A percentile compares a stretch with the other conserved stretches of the same genome.
phyloP scores from a whole-genome alignment of 2,113 vertebrate species.

The Peromyscus californicus region DNA sequence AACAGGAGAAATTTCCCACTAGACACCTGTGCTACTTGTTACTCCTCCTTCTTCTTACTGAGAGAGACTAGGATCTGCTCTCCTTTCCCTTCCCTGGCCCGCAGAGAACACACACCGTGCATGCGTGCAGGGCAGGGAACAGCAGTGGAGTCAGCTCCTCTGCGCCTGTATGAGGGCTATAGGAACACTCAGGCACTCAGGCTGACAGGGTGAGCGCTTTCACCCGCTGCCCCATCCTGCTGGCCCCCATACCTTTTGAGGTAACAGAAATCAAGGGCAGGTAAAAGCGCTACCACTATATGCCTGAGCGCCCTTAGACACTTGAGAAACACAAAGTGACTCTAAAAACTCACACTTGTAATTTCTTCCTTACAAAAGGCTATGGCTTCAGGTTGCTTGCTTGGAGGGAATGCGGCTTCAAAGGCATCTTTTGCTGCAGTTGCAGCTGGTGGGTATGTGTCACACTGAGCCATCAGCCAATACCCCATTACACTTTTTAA shows the following conservation, averaged over 20 bases:
- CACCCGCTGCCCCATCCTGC: background rate
- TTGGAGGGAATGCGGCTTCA: conserved; percentile 94
- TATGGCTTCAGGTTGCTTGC: conserved; percentile 96
- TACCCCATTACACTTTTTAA: conserved; percentile 98
- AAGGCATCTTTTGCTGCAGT: conserved; percentile 95
- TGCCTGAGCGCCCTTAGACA: background rate
- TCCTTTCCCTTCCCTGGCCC: background rate
- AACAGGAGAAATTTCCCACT: background rate
- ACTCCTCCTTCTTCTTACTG: background rate
- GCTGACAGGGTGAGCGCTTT: background rate
- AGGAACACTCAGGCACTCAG: background rate
- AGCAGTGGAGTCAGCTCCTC: background rate
- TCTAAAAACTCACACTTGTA: conserved; percentile 91
- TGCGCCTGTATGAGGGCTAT: background rate
- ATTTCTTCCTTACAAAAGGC: conserved; percentile 98
- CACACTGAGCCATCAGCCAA: conserved; percentile 98
- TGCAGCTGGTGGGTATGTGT: conserved; percentile 95
- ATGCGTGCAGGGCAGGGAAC: background rate
- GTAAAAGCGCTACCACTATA: background rate
- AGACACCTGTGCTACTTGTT: background rate
- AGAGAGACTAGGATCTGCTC: background rate
- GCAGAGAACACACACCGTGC: background rate
- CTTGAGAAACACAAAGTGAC: background rate
- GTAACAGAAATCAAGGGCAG: background rate
- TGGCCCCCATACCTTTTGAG: background rate